phyloP scores from a whole-genome alignment of 2,888 invertebrate species.

The Diplazon laetatorius region DNA sequence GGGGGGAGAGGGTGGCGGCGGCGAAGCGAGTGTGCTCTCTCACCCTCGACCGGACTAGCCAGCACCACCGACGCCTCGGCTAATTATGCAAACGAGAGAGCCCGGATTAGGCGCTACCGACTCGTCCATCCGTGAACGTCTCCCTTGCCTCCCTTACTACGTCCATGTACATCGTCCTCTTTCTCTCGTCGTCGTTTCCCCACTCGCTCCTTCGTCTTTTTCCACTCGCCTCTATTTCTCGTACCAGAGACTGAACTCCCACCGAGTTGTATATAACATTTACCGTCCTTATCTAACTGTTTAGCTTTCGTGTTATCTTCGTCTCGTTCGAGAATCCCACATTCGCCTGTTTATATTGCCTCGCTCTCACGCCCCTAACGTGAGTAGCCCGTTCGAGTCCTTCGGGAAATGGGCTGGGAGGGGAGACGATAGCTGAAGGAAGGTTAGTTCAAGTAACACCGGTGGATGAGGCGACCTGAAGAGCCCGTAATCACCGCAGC shows the following conservation, averaged over 20 bases:
- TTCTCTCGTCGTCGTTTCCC: not conserved
- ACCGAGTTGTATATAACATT: constrained; percentile 11
- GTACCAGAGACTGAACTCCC: constrained; percentile 3
- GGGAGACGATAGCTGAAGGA: not conserved
- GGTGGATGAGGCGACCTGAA: constrained; percentile 44
- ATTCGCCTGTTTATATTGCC: constrained; percentile 25
- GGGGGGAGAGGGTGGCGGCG: constrained; percentile 30
- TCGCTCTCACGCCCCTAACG: constrained; percentile 36
- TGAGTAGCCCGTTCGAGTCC: constrained; percentile 46
- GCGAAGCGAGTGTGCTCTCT: constrained; percentile 59
- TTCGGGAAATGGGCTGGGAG: constrained; percentile 30
- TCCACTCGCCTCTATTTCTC: constrained; percentile 24
- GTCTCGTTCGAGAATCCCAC: constrained; percentile 1
- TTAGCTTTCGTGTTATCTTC: constrained; percentile 26
- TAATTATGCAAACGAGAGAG: constrained; percentile 71
- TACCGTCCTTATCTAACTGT: constrained; percentile 15
- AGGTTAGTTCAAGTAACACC: constrained; percentile 40
- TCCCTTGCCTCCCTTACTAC: constrained; percentile 49
- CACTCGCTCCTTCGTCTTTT: constrained; percentile 7
- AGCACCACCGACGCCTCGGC: constrained; percentile 65
- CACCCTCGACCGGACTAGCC: constrained; percentile 65
- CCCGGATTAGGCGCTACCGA: constrained; percentile 71
- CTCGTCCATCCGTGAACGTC: constrained; percentile 73
- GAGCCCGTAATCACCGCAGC: constrained; percentile 62
- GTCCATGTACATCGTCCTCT: constrained; percentile 29